phyloP scores from a whole-genome alignment of 1,140 invertebrate species.

The Copidosoma floridanum region DNA sequence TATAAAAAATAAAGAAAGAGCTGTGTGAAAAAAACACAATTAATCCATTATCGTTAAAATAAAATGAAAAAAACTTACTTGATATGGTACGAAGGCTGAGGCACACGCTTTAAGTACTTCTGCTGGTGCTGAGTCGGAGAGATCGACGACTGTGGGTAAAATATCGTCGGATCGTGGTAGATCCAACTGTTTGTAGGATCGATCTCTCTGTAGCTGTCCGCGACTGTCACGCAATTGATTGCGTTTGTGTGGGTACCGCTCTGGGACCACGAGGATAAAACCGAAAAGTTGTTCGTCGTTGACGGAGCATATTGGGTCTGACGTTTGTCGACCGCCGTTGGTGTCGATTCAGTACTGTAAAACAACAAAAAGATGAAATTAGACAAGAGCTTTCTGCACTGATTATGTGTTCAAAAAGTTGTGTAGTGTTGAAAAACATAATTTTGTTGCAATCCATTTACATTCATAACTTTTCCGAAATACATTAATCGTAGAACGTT shows the following conservation, averaged over 20 bases:
- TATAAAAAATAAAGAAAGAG: constrained; percentile 32
- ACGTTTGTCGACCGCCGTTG: constrained; percentile 44
- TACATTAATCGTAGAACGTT: no score
- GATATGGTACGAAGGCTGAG: constrained; percentile 56
- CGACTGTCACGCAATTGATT: constrained; percentile 79
- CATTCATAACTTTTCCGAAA: no score
- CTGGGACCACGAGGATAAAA: constrained; percentile 30
- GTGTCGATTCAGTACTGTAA: constrained; percentile 53
- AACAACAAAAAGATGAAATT: no score
- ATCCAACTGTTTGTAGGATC: constrained; percentile 57
- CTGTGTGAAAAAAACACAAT: not conserved
- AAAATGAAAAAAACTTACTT: constrained; percentile 38
- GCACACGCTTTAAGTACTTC: constrained; percentile 60
- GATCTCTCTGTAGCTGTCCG: constrained; percentile 75
- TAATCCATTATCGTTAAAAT: not conserved
- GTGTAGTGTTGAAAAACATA: no score
- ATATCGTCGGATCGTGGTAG: constrained; percentile 35
- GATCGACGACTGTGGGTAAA: constrained; percentile 49
- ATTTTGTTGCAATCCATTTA: no score
- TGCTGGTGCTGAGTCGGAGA: constrained; percentile 47
- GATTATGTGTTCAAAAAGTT: no score
- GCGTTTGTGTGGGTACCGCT: constrained; percentile 65
- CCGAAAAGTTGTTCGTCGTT: constrained; percentile 34
- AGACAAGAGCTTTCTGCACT: no score
- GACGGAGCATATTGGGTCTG: constrained; percentile 23